Evolutionary conservation across 2,888 invertebrate genomes (phyloP).

Genomic region (Mimas tiliae): DNA sequence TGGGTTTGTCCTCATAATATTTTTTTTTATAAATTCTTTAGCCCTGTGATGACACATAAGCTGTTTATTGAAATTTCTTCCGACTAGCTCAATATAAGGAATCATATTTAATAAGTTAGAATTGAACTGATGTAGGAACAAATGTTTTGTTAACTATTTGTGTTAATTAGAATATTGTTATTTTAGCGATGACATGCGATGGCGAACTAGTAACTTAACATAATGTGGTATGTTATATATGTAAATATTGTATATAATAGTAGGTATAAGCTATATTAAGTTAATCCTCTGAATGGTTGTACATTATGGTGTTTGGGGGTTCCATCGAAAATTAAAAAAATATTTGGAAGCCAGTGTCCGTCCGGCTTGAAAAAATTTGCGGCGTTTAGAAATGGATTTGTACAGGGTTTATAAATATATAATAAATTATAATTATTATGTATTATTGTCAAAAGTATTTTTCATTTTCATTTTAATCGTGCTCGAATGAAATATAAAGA

Average conservation of each 20-base stretch:
- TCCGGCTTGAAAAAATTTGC: not conserved
- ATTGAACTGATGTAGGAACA: conserved; percentile 15
- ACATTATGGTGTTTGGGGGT: conserved; percentile 3
- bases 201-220: not conserved
- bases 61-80: not conserved
- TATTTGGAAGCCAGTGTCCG: not conserved
- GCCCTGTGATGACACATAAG: no score
- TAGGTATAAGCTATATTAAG: conserved; percentile 16
- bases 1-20: no score
- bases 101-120: not conserved
- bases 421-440: not conserved
- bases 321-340: conserved; percentile 10
- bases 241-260: conserved; percentile 9
- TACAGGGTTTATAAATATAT: conserved; percentile 2
- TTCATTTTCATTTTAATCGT: no score
- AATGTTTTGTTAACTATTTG: conserved; percentile 1
- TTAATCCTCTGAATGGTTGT: conserved; percentile 4
- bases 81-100: no score
- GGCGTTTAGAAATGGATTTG: not conserved
- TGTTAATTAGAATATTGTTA: not conserved
- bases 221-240: not conserved
- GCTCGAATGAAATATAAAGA: no score
- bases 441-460: not conserved
- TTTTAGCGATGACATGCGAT: not conserved
- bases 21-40: no score